Evolutionary conservation across 2,888 invertebrate species (phyloP).

Genomic region (Ophraella communa): DNA sequence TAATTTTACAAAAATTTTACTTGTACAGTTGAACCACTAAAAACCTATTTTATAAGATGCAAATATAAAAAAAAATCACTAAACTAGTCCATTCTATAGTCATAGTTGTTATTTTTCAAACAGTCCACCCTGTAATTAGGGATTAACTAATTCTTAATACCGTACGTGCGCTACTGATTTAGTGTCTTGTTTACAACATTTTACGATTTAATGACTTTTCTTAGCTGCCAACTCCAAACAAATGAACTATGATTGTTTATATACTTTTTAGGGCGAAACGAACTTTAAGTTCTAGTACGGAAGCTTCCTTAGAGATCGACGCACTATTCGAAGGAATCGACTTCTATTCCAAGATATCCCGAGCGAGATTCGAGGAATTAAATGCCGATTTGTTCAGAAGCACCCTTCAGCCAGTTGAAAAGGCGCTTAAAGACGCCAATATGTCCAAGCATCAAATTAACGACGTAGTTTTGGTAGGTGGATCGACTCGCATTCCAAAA

Average conservation of each 20-base stretch:
- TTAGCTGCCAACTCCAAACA: no score
- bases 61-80: no score
- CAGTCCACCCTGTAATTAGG: no score
- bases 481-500: slow-evolving; percentile 81
- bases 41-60: no score
- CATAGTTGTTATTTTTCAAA: no score
- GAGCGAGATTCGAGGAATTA: slow-evolving; percentile 58
- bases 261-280: slow-evolving; percentile 69
- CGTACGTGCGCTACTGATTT: no score
- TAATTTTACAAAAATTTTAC: no score
- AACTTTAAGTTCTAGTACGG: slow-evolving; percentile 77
- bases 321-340: slow-evolving; percentile 68
- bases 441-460: slow-evolving; percentile 78
- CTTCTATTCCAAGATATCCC: slow-evolving; percentile 62
- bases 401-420: slow-evolving; percentile 65
- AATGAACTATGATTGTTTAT: not conserved
- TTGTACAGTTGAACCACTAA: no score
- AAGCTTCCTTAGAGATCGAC: slow-evolving; percentile 49
- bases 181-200: no score
- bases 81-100: no score
- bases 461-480: slow-evolving; percentile 83
- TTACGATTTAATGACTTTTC: no score
- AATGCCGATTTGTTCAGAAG: slow-evolving; percentile 73
- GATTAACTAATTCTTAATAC: no score
- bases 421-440: slow-evolving; percentile 68